A percentile compares a stretch with the other conserved stretches of the same genome.
phyloP scores from a whole-genome alignment of 2,113 vertebrate genomes.

The Columba livia region DNA sequence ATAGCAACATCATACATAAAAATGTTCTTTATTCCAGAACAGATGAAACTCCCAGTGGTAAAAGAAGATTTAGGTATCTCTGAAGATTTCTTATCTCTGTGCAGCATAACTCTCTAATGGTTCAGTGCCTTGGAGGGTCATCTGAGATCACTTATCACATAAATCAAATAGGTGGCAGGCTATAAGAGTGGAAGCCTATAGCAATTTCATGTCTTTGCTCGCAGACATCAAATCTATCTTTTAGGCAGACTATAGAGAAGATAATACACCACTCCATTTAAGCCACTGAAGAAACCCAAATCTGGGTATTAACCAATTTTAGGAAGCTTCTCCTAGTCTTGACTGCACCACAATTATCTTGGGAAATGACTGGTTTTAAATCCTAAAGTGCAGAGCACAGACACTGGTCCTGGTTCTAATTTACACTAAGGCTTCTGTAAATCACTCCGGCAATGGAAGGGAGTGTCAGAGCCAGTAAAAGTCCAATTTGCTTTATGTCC shows the following conservation, averaged over 20 bases:
- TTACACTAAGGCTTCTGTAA: background rate
- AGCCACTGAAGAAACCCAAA: slow-evolving; percentile 43
- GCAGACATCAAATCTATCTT: slow-evolving; percentile 67
- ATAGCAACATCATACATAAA: slow-evolving; percentile 70
- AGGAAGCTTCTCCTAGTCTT: slow-evolving; percentile 23
- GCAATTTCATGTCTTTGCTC: slow-evolving; percentile 65
- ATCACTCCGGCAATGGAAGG: slow-evolving; percentile 4
- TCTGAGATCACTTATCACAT: slow-evolving; percentile 72
- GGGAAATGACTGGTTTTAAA: slow-evolving; percentile 33
- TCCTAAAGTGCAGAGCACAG: background rate
- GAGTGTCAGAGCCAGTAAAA: background rate
- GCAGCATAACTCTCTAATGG: slow-evolving; percentile 72
- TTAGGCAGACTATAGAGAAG: slow-evolving; percentile 51
- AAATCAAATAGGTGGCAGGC: slow-evolving; percentile 70
- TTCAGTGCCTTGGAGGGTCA: slow-evolving; percentile 70
- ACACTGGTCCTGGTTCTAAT: background rate
- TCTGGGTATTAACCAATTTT: slow-evolving; percentile 45
- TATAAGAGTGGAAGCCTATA: slow-evolving; percentile 58
- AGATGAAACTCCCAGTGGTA: slow-evolving; percentile 61
- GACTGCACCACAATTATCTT: slow-evolving; percentile 35
- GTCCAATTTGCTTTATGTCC: slow-evolving; percentile 3
- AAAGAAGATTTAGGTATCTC: slow-evolving; percentile 73
- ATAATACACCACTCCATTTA: slow-evolving; percentile 58
- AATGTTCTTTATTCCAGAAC: slow-evolving; percentile 62
- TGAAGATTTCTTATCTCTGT: slow-evolving; percentile 74